These are phyloP conservation scores for Hesperophylax magnus DNA, from an alignment of 1,140 invertebrate species.

Conservation along the genomic window DNA sequence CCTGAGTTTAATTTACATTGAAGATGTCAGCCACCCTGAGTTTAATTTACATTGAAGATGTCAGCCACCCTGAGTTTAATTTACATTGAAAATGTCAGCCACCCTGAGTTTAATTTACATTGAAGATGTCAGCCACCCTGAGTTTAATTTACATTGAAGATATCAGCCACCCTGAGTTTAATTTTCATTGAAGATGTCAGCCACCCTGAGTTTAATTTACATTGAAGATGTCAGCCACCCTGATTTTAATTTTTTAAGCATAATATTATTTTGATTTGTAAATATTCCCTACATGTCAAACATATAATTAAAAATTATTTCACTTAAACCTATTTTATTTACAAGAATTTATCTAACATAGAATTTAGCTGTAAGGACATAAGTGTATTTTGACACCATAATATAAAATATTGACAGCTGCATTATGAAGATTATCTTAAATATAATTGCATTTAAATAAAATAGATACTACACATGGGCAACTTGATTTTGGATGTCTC, in stretches of 20 bases:
- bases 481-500: not conserved
- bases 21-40: no score
- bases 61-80: no score
- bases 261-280: conserved; percentile 34
- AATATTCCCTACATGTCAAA: conserved; percentile 30
- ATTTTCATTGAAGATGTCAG: conserved; percentile 31
- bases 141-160: no score
- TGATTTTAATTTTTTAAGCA: conserved; percentile 44
- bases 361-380: conserved; percentile 41
- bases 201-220: conserved; percentile 38
- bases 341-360: conserved; percentile 49
- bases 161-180: no score
- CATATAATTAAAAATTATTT: conserved; percentile 30
- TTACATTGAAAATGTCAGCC: no score
- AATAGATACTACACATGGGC: conserved; percentile 10
- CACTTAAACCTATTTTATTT: conserved; percentile 45
- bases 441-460: conserved; percentile 25
- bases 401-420: conserved; percentile 40
- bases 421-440: conserved; percentile 12
- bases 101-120: no score
- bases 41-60: no score
- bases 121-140: no score
- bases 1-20: no score
- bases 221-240: conserved; percentile 33
- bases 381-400: conserved; percentile 18